Base-by-base conservation (phyloP, 2,797 vertebrate genomes). In the Allobates femoralis region DNA sequence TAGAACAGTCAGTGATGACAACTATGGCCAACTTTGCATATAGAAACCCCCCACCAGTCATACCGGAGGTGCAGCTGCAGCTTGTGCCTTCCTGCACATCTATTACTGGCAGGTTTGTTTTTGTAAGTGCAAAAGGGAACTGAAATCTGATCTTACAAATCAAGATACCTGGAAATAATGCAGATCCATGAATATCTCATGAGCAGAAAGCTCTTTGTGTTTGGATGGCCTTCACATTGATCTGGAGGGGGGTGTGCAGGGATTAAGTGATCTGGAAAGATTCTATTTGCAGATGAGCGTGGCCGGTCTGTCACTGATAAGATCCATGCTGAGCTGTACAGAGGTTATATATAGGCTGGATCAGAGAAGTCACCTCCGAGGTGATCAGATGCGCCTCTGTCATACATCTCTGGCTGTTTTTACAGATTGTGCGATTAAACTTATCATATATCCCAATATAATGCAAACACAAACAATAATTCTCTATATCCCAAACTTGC, bases 181-280 rank as follows among this genome's bases (percentile, higher is more conserved):
- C 41, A 66, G 1, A 28, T 56, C 56, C 51, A 60, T 73, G 28
- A 85, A 79, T 69, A 85, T 69, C 18, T 5, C 15, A 53, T 50
- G 7, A 81, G 26, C 58, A 23, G 51, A 76, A 81, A 18, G 69
- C 30, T 41, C 12, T 26, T 28, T 78, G 51, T 77, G 76, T 56
- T 4, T 32, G 18, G 55, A 69, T 58, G 50, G 67, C 37, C 14
- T 46, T 60, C 10, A 55, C 26, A 41, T 34, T 66, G 8, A 14
- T 34, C n/a, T 37, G 37, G 14, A 53, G 67, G 41, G 53, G 73
- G 79, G 28, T 30, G 19, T 69, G 60, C 30, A 81, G 86, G 62
- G 60, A 67, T 87, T 84, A 79, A 74, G 81, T 79, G 86, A 79
- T 73, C 26, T 87, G 66, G 86, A 87, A 74, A 79, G 37, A 21